Conservation (phyloP, 2,113 vertebrate genomes). For the Orthochromis indermauri region DNA sequence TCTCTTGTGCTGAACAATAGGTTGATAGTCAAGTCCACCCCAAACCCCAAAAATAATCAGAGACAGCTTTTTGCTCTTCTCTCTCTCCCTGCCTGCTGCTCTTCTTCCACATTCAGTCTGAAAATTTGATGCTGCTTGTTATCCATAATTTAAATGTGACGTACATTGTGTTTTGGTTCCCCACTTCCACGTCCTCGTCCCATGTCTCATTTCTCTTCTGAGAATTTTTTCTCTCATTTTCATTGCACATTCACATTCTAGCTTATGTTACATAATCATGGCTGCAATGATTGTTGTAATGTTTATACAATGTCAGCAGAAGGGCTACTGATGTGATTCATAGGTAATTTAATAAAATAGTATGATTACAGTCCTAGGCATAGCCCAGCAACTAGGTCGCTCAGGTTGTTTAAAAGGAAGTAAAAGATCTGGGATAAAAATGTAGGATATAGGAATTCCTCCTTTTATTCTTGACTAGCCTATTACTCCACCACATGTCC, state of each 20-base stretch:
- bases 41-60: not conserved
- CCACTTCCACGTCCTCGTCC: not conserved
- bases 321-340: not conserved
- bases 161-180: not conserved
- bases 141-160: constrained; percentile 34
- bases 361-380: not conserved
- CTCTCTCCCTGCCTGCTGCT: not conserved
- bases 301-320: not conserved
- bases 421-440: not conserved
- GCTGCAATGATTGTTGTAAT: not conserved
- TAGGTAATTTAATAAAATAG: not conserved
- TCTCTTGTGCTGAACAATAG: not conserved
- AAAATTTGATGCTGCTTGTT: constrained; percentile 38
- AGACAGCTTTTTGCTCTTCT: not conserved
- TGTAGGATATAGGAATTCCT: not conserved
- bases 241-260: not conserved
- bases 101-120: constrained; percentile 8
- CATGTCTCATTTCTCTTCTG: not conserved
- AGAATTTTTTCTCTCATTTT: not conserved
- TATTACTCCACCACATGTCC: not conserved
- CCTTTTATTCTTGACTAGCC: not conserved
- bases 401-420: not conserved
- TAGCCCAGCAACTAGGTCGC: not conserved
- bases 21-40: not conserved
- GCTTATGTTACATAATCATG: not conserved